Conservation (phyloP, 2,888 invertebrate species). For the Hydraecia micacea region DNA sequence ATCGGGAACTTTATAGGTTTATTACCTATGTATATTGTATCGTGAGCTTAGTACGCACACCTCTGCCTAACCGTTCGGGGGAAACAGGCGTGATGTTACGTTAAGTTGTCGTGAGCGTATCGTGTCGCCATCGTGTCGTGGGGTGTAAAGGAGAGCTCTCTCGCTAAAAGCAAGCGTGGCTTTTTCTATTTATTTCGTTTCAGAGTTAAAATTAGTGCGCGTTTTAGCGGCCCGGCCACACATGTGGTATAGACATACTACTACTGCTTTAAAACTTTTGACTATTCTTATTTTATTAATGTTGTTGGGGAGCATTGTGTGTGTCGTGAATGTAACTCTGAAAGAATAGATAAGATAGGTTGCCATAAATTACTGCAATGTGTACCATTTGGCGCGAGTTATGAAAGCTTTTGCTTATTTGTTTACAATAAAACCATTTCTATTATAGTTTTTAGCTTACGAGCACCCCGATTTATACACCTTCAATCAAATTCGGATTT, state of each 20-base stretch:
- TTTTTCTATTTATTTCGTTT: constrained; percentile 72
- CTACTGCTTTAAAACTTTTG: constrained; percentile 38
- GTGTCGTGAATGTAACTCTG: background rate
- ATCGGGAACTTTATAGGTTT: background rate
- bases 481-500: background rate
- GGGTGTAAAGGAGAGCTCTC: constrained; percentile 61
- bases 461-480: background rate
- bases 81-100: no score
- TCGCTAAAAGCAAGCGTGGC: constrained; percentile 74
- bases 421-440: background rate
- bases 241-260: constrained; percentile 29
- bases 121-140: constrained; percentile 56
- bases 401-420: no score
- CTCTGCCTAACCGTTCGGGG: background rate
- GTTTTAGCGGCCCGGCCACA: constrained; percentile 64
- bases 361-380: background rate
- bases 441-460: background rate
- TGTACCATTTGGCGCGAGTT: background rate
- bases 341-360: background rate
- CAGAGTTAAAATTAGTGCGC: constrained; percentile 71
- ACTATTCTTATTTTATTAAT: constrained; percentile 40
- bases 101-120: constrained; percentile 14
- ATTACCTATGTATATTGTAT: background rate
- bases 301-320: constrained; percentile 9
- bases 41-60: background rate